Evolutionary conservation across 2,888 invertebrate genomes (phyloP).

Genomic region (Caenorhabditis parvicauda): DNA sequence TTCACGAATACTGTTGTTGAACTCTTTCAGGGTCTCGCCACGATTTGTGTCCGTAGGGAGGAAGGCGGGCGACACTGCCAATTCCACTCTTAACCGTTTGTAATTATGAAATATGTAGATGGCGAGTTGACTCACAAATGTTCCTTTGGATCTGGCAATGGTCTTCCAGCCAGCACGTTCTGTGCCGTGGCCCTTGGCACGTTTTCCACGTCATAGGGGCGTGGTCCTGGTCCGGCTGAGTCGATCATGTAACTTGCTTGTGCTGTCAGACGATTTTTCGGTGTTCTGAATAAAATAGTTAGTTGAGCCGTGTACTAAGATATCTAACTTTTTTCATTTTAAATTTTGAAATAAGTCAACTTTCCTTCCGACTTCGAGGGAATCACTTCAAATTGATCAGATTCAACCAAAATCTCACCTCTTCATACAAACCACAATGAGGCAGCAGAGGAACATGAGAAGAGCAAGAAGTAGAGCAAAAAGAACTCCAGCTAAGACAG

Average conservation of each 20-base stretch:
- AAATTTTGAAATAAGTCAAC: too few species aligned
- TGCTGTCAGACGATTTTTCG: conserved; percentile 4
- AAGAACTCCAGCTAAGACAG: conserved; percentile 11
- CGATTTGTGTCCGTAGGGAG: conserved; percentile 11
- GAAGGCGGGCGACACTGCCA: conserved; percentile 12
- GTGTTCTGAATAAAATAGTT: conserved; percentile 4
- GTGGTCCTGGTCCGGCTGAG: conserved; percentile 45
- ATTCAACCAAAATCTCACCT: conserved; percentile 8
- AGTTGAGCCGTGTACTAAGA: too few species aligned
- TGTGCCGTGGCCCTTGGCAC: conserved; percentile 55
- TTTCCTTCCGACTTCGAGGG: too few species aligned
- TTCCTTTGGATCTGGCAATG: conserved; percentile 50
- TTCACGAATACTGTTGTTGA: conserved; percentile 33
- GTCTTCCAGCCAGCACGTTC: conserved; percentile 41
- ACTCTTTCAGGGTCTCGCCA: conserved; percentile 25
- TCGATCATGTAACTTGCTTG: conserved; percentile 61
- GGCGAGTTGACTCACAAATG: conserved; percentile 12
- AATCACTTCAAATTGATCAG: too few species aligned
- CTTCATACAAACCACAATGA: conserved; percentile 18
- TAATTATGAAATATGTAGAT: not conserved
- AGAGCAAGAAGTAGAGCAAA: conserved; percentile 10
- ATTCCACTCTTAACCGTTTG: conserved; percentile 9
- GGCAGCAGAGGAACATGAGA: conserved; percentile 21
- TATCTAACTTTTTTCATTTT: too few species aligned
- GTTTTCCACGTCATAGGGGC: conserved; percentile 59